Evolutionary conservation across 2,797 vertebrate genomes (phyloP), one percentile per base, ranked within the genome.

Genomic region (Lepidocolaptes lacrymiger): DNA sequence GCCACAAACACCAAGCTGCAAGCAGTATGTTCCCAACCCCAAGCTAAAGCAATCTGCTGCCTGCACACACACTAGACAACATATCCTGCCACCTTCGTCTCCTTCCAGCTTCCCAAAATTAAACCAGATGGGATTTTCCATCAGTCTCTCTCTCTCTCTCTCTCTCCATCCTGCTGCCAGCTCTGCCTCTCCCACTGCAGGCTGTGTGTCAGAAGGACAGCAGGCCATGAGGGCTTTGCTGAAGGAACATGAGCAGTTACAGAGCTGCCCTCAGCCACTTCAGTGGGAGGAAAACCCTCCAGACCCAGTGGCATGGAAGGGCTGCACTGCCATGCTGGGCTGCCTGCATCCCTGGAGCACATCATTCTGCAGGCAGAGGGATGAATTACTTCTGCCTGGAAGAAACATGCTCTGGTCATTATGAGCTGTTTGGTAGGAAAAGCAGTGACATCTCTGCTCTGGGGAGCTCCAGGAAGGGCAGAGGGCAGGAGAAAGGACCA

Each of bases 41-140:
- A 18, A 66, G 62, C 62, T 49, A 56, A 71, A 59, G 58, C 72
- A 95, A 52, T 85, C 75, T 85, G 81, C 66, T 94, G 85, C 80
- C 78, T 7, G 36, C 32, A 87, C 64, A 94, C 74, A 85, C 1
- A 2, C 78, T 68, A 89, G 71, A 95, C 93, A 95, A 93, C 64
- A 72, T 12, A 92, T 89, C 88, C 75, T 91, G 78, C 81, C 80
- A 83, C 86, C 92, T 93, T 96, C 61, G 91, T 93, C 92, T 95
- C 52, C 56, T 80, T 96, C 96, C 97, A 97, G 81, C 82, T 94
- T 94, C 91, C 62, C 63, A 91, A 94, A 93, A 91, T 75, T 54
- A 96, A 97, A 96, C 72, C 94, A 96, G 96, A 96, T 95, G 93
- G 85, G 86, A 94, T 95, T 97, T 96, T 96, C 92, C 93, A 96